Conservation (phyloP, 2,888 invertebrate species). For the Eupeodes luniger region DNA sequence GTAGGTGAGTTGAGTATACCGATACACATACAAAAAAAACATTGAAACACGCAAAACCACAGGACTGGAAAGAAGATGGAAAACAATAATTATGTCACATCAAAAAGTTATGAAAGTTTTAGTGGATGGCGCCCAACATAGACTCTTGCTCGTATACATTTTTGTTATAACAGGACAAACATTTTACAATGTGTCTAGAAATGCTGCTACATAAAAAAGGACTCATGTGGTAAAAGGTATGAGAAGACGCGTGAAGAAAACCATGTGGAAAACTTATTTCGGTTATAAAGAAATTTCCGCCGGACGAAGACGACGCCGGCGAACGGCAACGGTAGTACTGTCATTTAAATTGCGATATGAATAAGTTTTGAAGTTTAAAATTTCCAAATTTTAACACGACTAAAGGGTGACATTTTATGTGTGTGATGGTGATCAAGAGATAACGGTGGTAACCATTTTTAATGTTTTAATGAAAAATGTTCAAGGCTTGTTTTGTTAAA, state of each 20-base stretch:
- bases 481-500: too few species aligned
- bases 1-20: not conserved
- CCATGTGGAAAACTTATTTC: conserved; percentile 31
- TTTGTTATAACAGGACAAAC: not conserved
- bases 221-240: not conserved
- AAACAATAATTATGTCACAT: conserved; percentile 75
- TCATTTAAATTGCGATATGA: conserved; percentile 54
- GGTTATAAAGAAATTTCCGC: conserved; percentile 36
- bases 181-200: not conserved
- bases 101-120: conserved; percentile 74
- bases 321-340: conserved; percentile 11
- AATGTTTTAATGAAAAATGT: not conserved
- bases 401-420: not conserved
- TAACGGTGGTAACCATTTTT: not conserved
- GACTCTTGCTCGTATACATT: conserved; percentile 49
- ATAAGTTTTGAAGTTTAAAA: conserved; percentile 67
- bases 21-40: not conserved
- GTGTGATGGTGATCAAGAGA: not conserved
- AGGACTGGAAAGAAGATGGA: conserved; percentile 50
- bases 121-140: conserved; percentile 71
- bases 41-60: not conserved
- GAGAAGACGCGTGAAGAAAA: not conserved
- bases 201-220: not conserved
- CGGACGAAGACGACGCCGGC: not conserved
- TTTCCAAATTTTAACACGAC: conserved; percentile 31